Evolutionary conservation across 2,888 invertebrate species (phyloP).

Genomic region (Bembecia ichneumoniformis): DNA sequence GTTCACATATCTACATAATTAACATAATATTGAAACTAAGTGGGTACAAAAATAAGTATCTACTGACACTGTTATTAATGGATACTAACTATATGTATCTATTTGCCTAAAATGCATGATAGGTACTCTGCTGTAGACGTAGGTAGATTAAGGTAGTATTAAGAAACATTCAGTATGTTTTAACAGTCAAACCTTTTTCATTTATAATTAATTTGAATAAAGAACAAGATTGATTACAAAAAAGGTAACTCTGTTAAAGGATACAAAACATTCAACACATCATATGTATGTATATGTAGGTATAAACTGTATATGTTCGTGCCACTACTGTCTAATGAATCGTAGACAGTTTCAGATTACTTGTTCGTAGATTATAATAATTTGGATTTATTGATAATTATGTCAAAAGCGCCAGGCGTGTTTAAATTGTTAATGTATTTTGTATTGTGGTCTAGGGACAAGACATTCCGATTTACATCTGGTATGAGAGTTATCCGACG

Average conservation of each 20-base stretch:
- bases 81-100: no score
- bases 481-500: conserved; percentile 98
- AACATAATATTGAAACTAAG: no score
- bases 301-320: conserved; percentile 7
- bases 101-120: no score
- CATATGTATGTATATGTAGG: not conserved
- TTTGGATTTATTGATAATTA: conserved; percentile 18
- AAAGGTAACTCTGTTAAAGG: not conserved
- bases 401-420: conserved; percentile 23
- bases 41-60: no score
- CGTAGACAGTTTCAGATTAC: conserved; percentile 32
- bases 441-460: conserved; percentile 80
- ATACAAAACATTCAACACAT: not conserved
- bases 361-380: conserved; percentile 15
- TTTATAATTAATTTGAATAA: not conserved
- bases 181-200: not conserved
- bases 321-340: conserved; percentile 20
- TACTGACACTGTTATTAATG: no score
- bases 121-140: no score
- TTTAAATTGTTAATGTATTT: conserved; percentile 19
- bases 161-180: not conserved
- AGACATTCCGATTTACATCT: conserved; percentile 97
- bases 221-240: not conserved
- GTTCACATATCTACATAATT: no score
- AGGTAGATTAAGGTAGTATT: no score